Conservation (phyloP, 1,140 invertebrate genomes). For the Drosophila nikananu region DNA sequence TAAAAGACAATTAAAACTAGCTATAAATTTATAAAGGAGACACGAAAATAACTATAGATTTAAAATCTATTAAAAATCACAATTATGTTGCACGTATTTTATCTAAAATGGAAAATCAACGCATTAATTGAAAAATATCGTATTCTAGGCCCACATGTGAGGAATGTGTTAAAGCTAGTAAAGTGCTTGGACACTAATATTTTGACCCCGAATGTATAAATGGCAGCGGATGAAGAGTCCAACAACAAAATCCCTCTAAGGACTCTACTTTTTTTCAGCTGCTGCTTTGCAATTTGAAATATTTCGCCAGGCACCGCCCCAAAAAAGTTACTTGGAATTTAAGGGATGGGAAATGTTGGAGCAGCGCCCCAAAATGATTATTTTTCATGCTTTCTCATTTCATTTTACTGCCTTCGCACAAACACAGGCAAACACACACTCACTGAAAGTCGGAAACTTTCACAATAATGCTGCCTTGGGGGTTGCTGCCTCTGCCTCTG, state of each 20-base stretch:
- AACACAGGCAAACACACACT: constrained; percentile 21
- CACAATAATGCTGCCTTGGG: constrained; percentile 72
- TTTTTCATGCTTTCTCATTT: constrained; percentile 81
- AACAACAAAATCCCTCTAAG: constrained; percentile 25
- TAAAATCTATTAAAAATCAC: too few species aligned
- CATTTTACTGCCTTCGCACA: constrained; percentile 68
- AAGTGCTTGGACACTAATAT: background rate
- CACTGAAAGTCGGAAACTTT: constrained; percentile 54
- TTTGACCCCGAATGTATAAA: constrained; percentile 18
- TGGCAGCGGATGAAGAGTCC: background rate
- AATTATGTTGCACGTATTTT: too few species aligned
- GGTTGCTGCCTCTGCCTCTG: constrained; percentile 47
- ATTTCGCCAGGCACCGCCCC: constrained; percentile 74
- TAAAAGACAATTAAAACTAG: too few species aligned
- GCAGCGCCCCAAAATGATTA: constrained; percentile 63
- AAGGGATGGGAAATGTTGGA: constrained; percentile 32
- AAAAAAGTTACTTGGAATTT: constrained; percentile 63
- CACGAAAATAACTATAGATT: too few species aligned
- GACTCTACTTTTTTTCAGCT: constrained; percentile 36
- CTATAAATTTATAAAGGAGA: too few species aligned
- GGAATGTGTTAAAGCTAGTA: background rate
- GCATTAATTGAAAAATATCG: background rate
- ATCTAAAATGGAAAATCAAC: too few species aligned
- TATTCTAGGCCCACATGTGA: background rate
- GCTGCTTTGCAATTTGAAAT: constrained; percentile 68